phyloP scores from a whole-genome alignment of 2,888 invertebrate genomes.

The Oscheius sp. region DNA sequence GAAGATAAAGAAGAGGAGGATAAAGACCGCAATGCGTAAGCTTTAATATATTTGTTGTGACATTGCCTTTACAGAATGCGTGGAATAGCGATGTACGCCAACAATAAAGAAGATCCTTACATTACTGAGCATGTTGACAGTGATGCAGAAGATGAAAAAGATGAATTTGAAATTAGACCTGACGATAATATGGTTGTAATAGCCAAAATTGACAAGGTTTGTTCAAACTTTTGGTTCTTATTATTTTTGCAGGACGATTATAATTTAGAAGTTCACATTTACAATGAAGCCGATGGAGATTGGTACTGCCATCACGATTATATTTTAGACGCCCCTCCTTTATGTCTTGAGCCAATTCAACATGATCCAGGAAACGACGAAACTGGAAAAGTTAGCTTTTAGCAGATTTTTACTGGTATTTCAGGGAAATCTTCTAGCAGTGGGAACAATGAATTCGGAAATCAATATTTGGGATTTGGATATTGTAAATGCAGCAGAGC shows the following conservation, averaged over 20 bases:
- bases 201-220: conserved; percentile 85
- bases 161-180: conserved; percentile 87
- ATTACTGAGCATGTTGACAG: conserved; percentile 59
- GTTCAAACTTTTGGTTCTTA: not conserved
- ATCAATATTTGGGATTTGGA: conserved; percentile 98
- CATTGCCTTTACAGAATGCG: conserved; percentile 44
- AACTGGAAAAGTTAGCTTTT: conserved; percentile 38
- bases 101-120: conserved; percentile 63
- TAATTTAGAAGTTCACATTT: conserved; percentile 76
- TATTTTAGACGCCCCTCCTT: conserved; percentile 85
- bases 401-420: not conserved
- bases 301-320: conserved; percentile 88
- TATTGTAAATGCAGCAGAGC: conserved; percentile 87
- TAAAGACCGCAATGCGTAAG: conserved; percentile 29
- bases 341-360: conserved; percentile 90
- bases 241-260: conserved; percentile 55
- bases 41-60: not conserved
- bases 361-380: conserved; percentile 81
- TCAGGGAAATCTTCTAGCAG: conserved; percentile 84
- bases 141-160: conserved; percentile 73
- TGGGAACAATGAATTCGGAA: conserved; percentile 89
- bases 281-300: conserved; percentile 86
- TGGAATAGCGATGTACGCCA: conserved; percentile 61
- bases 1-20: conserved; percentile 31
- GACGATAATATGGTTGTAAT: conserved; percentile 88